These are phyloP conservation scores for Catharus minimus DNA, from an alignment of 2,113 vertebrate species.

Conservation along the genomic window DNA sequence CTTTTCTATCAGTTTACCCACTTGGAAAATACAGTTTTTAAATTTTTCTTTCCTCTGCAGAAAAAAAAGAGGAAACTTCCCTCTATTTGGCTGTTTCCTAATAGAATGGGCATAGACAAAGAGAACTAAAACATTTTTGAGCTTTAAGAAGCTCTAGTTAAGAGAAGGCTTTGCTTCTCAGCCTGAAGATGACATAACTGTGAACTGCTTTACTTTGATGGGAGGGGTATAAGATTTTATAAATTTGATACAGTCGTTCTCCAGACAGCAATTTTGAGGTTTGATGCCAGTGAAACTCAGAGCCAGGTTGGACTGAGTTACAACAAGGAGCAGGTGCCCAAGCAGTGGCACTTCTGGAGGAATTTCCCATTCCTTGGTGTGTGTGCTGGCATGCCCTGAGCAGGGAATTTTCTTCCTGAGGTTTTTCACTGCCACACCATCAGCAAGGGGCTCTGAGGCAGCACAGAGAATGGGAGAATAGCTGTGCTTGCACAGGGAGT, in stretches of 20 bases:
- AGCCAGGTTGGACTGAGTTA: background rate
- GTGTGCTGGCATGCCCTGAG: background rate
- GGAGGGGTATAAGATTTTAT: background rate
- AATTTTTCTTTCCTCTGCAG: background rate
- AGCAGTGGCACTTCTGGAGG: background rate
- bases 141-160: background rate
- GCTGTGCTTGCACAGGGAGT: background rate
- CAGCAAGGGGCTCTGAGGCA: background rate
- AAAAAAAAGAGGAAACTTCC: background rate
- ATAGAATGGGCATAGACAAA: background rate
- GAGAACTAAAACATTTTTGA: background rate
- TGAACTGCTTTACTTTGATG: background rate
- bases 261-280: background rate
- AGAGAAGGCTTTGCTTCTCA: background rate
- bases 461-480: background rate
- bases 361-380: background rate
- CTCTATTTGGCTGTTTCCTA: fast-evolving
- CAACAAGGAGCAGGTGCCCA: background rate
- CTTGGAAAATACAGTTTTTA: background rate
- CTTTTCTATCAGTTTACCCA: background rate
- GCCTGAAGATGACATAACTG: background rate
- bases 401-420: background rate
- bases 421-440: fast-evolving
- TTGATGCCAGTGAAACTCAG: background rate
- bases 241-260: background rate